phyloP scores from a whole-genome alignment of 2,888 invertebrate genomes.

The Oasisia sp. region DNA sequence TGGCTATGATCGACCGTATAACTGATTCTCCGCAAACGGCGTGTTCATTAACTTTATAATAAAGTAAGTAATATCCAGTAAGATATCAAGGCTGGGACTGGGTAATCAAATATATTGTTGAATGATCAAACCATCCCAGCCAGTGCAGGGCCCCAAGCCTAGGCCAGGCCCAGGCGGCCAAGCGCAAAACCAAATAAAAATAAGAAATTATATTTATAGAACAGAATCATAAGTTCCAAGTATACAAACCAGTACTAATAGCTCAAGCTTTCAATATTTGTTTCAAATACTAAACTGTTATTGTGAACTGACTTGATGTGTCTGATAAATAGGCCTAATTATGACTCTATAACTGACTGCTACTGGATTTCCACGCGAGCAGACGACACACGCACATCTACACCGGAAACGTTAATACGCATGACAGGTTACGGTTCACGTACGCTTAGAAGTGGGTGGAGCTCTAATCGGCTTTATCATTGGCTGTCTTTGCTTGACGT shows the following conservation, averaged over 20 bases:
- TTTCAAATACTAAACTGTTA: background rate
- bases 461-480: background rate
- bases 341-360: background rate
- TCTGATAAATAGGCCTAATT: too few relatives aligned
- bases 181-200: too few relatives aligned
- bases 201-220: background rate
- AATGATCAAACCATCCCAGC: too few relatives aligned
- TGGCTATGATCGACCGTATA: too few relatives aligned
- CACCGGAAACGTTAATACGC: constrained; percentile 10
- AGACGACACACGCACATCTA: background rate
- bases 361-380: background rate
- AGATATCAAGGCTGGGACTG: too few relatives aligned
- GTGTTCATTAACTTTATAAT: too few relatives aligned
- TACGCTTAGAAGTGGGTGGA: background rate
- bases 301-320: background rate
- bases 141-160: too few relatives aligned
- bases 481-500: background rate
- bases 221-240: background rate
- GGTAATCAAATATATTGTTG: too few relatives aligned
- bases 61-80: too few relatives aligned
- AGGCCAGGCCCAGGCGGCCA: too few relatives aligned
- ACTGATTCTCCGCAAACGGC: too few relatives aligned
- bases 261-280: background rate
- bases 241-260: background rate
- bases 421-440: background rate